Evolutionary conservation across 2,888 invertebrate species (phyloP).

Genomic region (Pedicia rivosa): DNA sequence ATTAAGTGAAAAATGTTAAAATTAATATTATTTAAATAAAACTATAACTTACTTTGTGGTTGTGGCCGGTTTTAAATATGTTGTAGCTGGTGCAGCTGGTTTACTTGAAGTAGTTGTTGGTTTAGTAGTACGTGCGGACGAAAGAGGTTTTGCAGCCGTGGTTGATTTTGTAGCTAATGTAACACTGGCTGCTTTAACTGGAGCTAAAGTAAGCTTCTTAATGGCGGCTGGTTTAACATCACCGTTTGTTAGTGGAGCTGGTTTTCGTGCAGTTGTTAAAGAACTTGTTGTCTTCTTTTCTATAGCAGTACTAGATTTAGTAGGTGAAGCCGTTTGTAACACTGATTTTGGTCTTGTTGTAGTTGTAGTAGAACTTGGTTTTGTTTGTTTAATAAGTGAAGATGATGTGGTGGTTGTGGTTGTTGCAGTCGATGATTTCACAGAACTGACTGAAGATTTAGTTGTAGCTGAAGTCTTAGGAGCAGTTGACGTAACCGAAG

Average conservation of each 20-base stretch:
- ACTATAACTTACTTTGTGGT: conserved; percentile 1
- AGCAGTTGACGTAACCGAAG: no score
- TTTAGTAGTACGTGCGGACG: conserved; percentile 5
- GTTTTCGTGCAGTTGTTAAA: neutral
- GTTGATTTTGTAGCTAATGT: no score
- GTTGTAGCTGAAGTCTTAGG: conserved; percentile 1
- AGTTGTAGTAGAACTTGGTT: conserved; percentile 1
- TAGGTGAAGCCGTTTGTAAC: neutral
- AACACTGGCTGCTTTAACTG: no score
- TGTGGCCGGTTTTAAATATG: neutral
- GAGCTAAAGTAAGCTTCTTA: no score
- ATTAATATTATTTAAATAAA: neutral
- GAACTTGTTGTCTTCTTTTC: neutral
- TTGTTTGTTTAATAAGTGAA: conserved; percentile 5
- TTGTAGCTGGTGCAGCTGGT: no score
- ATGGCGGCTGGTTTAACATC: neutral
- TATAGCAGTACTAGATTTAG: neutral
- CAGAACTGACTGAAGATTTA: neutral
- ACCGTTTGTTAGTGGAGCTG: neutral
- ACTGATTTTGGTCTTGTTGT: conserved; percentile 3
- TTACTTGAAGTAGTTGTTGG: conserved; percentile 1
- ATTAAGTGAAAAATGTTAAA: neutral
- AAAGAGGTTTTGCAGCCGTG: neutral
- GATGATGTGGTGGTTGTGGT: neutral
- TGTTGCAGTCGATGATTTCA: neutral